Evolutionary conservation across 2,888 invertebrate genomes (phyloP), one percentile per base, ranked within the genome.

Genomic region (Lepidocyrtoides sp.): DNA sequence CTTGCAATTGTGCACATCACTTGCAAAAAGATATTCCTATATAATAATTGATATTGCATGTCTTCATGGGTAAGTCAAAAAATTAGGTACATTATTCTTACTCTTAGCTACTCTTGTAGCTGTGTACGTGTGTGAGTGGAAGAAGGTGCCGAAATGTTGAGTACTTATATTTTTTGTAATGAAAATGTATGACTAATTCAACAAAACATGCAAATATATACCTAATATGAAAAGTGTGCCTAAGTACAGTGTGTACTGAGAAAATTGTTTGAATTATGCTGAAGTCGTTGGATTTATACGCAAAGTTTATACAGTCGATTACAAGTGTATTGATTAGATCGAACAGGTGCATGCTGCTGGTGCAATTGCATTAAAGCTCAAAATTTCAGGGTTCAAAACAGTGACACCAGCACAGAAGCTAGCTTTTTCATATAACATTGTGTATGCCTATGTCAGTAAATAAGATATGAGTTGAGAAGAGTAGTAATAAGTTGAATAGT

Each of bases 281-380:
- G 32, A n/a, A 66, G 7, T 66, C 12, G n/a, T 66, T 66, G 32
- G 14, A 66, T 41, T 41, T 41, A 36, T 1, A 41, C 17, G 1
- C 10, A 72, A 72, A 41, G 20, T 69, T 72, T 72, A 72, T 72
- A 41, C 10, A 41, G 36, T 72, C 41, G 41, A 41, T 72, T 72
- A 41, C 36, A 4, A 36, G 20, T 10, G n/a, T 72, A 72, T 41
- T 72, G 69, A 72, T 72, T 72, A 20, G 41, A 10, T 72, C 41
- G 20, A 72, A 41, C 36, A 72, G 41, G 69, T 72, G 69, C 69
- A 7, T 26, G 60, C 60, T 63, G 63, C 29, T 36, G 36, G 5
- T 17, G 32, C 36, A 72, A 72, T 41, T 72, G 69, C 69, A 72
- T 72, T 41, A 29, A 36, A 36, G 7, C n/a, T n/a, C 8, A 60